Conservation (phyloP, 2,113 vertebrate species). For the Python bivittatus region DNA sequence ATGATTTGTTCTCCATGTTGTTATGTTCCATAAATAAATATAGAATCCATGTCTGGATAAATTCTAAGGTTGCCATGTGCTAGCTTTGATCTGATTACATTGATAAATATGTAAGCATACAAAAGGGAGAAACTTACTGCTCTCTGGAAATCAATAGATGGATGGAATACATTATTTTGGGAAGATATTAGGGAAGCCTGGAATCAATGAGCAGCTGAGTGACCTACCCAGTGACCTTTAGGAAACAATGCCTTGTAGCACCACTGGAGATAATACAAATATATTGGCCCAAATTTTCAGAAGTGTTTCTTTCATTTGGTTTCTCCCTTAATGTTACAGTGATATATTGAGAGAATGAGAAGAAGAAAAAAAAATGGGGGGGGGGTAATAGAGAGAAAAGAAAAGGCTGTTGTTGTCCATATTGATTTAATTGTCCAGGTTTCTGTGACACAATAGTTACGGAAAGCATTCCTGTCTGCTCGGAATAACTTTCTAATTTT, state of each 20-base stretch:
- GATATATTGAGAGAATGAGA: conserved; percentile 37
- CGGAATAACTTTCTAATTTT: neutral
- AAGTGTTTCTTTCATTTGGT: conserved; percentile 55
- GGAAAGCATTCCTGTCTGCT: neutral
- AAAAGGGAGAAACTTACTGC: neutral
- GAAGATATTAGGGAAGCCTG: neutral
- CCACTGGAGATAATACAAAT: neutral
- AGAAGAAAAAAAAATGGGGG: conserved; percentile 22
- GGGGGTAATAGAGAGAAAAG: neutral
- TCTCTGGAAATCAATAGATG: neutral
- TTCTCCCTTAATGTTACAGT: conserved; percentile 48
- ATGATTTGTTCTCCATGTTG: neutral
- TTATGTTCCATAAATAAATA: neutral
- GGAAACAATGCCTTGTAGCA: neutral
- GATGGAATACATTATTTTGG: neutral
- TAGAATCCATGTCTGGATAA: neutral
- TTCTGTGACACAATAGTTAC: conserved; percentile 54
- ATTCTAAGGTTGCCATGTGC: neutral
- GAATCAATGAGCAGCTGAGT: neutral
- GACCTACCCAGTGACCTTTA: neutral
- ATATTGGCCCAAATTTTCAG: conserved; percentile 54
- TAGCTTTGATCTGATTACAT: neutral
- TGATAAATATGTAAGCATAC: neutral
- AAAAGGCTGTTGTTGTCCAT: conserved; percentile 48
- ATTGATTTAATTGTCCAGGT: conserved; percentile 52